These are phyloP conservation scores for Netelia virgata DNA, from an alignment of 2,888 invertebrate species.

Conservation along the genomic window DNA sequence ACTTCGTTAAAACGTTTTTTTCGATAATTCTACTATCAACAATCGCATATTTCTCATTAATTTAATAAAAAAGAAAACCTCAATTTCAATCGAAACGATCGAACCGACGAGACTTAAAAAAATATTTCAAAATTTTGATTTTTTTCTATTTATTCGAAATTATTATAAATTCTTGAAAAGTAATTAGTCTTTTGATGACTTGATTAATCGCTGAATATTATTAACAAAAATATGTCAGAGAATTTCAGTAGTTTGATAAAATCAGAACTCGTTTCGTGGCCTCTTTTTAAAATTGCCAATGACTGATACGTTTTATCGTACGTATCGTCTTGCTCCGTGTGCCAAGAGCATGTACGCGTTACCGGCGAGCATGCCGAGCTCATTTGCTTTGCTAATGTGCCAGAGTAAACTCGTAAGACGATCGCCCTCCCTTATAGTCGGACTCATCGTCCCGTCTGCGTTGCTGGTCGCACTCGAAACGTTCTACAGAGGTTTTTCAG, in stretches of 20 bases:
- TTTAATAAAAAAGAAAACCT: too few relatives aligned
- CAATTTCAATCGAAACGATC: too few relatives aligned
- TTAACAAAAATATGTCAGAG: background rate
- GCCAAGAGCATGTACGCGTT: slow-evolving; percentile 71
- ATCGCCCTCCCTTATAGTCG: slow-evolving; percentile 54
- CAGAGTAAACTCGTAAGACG: slow-evolving; percentile 27
- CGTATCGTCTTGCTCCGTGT: slow-evolving; percentile 73
- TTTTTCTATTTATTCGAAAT: too few relatives aligned
- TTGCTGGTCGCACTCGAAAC: slow-evolving; percentile 20
- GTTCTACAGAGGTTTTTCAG: slow-evolving; percentile 21
- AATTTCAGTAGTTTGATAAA: background rate
- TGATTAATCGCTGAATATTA: too few relatives aligned
- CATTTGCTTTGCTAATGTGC: slow-evolving; percentile 81
- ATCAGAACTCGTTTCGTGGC: background rate
- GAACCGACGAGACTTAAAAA: too few relatives aligned
- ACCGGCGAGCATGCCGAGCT: slow-evolving; percentile 69
- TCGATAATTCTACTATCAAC: too few relatives aligned
- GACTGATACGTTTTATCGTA: background rate
- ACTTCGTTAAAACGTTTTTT: background rate
- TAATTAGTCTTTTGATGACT: too few relatives aligned
- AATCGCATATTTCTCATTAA: too few relatives aligned
- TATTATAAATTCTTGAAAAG: too few relatives aligned
- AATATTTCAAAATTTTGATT: too few relatives aligned
- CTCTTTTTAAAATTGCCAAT: slow-evolving; percentile 24
- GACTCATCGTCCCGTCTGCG: slow-evolving; percentile 55